Base-by-base conservation (phyloP, 2,113 vertebrate species). In the Trematocara variabile region DNA sequence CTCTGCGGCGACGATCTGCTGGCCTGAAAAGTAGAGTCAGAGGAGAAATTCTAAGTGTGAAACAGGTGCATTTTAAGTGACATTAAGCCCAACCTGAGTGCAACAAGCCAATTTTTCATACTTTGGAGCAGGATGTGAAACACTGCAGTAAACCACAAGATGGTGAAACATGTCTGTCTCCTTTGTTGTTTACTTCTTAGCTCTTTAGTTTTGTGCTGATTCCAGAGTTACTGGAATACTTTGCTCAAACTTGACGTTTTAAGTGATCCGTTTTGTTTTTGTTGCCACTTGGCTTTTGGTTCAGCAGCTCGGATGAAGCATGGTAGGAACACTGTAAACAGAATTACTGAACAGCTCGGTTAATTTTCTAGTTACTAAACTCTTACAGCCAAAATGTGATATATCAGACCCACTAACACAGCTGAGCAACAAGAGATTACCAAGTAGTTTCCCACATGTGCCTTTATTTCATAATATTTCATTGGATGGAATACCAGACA, bases 1-100 rank as follows among this genome's bases (percentile, higher is more conserved):
- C 98, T 87, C 99, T 96, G 3, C 98, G 97, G n/a, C 97, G 97
- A 44, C 99, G 96, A 79, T 97, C 97, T 0, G 96, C 96, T 10
- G 96, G 96, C 83, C 96, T 97, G 14, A 20, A 25, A 7, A n/a
- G 18, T 3, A 39, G 1, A 30, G 55, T 28, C 8, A 5, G 9
- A 22, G 34, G 25, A 75, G 44, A 75, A 52, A 6, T 48, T 18
- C 8, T 28, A 54, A 73, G 28, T 22, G 34, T 70, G 6, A 70
- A 78, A 68, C 48, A 8, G 16, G 16, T n/a, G 16, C 1, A 33
- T 58, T 0, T 44, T 58, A 80, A 44, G 25, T 30, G 37, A 46
- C 46, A 53, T 30, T 30, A 80, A 80, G 2, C 28, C 34, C 37
- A 58, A 44, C 6, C 12, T 25, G 34, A 77, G 14, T 7, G 33